Conservation (phyloP, 2,888 invertebrate species). For the Oithona nana region DNA sequence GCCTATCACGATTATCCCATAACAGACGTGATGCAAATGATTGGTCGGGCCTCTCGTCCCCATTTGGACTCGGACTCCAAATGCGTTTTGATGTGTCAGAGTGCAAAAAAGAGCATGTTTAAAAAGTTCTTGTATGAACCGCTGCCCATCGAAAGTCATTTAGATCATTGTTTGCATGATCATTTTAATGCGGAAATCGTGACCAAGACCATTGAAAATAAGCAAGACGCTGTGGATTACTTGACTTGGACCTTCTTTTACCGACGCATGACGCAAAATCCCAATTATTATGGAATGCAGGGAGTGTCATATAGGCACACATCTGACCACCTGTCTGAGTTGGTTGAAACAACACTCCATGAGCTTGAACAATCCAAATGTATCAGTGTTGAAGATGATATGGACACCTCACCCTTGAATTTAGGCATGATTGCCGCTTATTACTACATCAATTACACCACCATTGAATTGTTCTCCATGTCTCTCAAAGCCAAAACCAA, state of each 20-base stretch:
- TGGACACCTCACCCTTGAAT: slow-evolving; percentile 90
- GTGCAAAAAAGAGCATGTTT: slow-evolving; percentile 94
- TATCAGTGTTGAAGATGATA: slow-evolving; percentile 91
- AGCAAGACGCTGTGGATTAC: slow-evolving; percentile 98
- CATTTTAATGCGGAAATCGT: slow-evolving; percentile 99
- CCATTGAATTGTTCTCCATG: slow-evolving; percentile 92
- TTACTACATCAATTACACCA: slow-evolving; percentile 98
- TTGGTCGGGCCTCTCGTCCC: slow-evolving; percentile 86
- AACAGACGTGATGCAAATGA: slow-evolving; percentile 92
- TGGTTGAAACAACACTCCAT: slow-evolving; percentile 83
- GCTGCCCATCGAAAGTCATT: slow-evolving; percentile 47
- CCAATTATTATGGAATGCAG: slow-evolving; percentile 78
- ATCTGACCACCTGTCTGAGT: slow-evolving; percentile 91
- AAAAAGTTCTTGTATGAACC: slow-evolving; percentile 59
- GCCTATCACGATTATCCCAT: slow-evolving; percentile 94
- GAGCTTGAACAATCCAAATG: slow-evolving; percentile 93
- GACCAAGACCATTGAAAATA: slow-evolving; percentile 98
- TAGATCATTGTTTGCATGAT: slow-evolving; percentile 93
- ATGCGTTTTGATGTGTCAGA: slow-evolving; percentile 89
- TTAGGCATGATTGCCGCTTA: slow-evolving; percentile 99
- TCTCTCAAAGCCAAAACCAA: slow-evolving; percentile 94
- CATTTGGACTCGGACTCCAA: slow-evolving; percentile 77
- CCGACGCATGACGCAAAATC: slow-evolving; percentile 88
- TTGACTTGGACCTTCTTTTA: slow-evolving; percentile 98
- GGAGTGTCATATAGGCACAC: slow-evolving; percentile 90